phyloP scores from a whole-genome alignment of 2,888 invertebrate species.

The Noctua janthina region DNA sequence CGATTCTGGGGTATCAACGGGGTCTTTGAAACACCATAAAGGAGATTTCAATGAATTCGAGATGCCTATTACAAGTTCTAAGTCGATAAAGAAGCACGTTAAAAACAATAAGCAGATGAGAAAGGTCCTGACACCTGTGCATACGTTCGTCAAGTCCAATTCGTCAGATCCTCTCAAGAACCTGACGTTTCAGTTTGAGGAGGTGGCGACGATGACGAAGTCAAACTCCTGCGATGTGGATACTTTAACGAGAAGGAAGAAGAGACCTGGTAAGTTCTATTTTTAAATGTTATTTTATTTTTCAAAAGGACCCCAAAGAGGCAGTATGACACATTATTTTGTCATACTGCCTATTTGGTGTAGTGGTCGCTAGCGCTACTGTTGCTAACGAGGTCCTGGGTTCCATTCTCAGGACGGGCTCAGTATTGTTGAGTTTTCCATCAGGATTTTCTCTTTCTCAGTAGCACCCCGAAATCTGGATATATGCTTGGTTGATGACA shows the following conservation, averaged over 20 bases:
- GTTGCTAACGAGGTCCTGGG: not conserved
- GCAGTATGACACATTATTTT: too few species aligned
- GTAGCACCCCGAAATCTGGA: not conserved
- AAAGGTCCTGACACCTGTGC: constrained; percentile 85
- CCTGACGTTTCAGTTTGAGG: constrained; percentile 92
- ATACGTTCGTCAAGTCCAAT: constrained; percentile 91
- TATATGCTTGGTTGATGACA: not conserved
- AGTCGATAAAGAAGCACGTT: constrained; percentile 85
- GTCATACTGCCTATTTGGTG: not conserved
- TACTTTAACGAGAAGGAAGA: constrained; percentile 90
- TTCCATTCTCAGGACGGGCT: not conserved
- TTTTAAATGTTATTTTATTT: not conserved
- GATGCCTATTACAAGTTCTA: constrained; percentile 87
- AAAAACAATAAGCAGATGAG: constrained; percentile 87
- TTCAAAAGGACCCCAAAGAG: too few species aligned
- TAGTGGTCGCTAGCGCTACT: not conserved
- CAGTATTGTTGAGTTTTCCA: not conserved
- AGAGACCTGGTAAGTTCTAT: constrained; percentile 80
- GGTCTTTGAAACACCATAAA: constrained; percentile 91
- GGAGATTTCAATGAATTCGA: constrained; percentile 91
- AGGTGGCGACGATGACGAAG: constrained; percentile 90
- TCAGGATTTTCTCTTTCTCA: not conserved
- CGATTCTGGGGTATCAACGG: constrained; percentile 93
- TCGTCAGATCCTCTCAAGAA: constrained; percentile 92
- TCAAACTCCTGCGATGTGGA: constrained; percentile 92